phyloP scores from a whole-genome alignment of 2,113 vertebrate species.

The Ameiurus melas region DNA sequence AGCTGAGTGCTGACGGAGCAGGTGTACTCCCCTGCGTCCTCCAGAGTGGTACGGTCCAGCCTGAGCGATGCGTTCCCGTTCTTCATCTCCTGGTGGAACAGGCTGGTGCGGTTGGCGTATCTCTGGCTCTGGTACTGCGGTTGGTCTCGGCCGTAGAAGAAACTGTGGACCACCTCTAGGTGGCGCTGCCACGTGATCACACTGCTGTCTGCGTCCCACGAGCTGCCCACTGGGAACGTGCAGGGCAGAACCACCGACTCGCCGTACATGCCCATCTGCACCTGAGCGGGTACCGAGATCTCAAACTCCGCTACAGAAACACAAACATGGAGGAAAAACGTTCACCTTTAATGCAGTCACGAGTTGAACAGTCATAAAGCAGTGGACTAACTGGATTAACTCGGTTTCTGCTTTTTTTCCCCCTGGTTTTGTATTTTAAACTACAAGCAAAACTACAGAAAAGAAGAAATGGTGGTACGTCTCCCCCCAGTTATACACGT shows the following conservation, averaged over 20 bases:
- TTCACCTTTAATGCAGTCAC: not conserved
- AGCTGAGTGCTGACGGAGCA: conserved; percentile 55
- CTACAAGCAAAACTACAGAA: not conserved
- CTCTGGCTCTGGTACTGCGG: conserved; percentile 46
- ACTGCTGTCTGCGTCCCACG: conserved; percentile 15
- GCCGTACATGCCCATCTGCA: conserved; percentile 25
- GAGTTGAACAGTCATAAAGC: not conserved
- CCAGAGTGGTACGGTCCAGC: conserved; percentile 45
- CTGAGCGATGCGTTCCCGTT: conserved; percentile 60
- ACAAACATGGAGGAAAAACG: not conserved
- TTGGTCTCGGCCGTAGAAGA: conserved; percentile 54
- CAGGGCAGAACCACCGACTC: conserved; percentile 49
- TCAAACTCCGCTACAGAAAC: conserved; percentile 47
- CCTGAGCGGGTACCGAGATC: conserved; percentile 43
- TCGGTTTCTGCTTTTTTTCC: too few species aligned
- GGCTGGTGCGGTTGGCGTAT: conserved; percentile 54
- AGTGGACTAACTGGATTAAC: not conserved
- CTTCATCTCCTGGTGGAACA: conserved; percentile 52
- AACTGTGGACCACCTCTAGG: conserved; percentile 59
- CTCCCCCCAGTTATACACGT: too few species aligned
- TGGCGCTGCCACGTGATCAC: conserved; percentile 59
- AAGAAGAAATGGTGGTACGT: not conserved
- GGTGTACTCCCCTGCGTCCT: conserved; percentile 56
- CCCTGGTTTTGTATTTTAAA: not conserved
- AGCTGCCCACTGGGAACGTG: conserved; percentile 44